Conservation (phyloP, 2,113 vertebrate genomes). For the Pterocles orientalis region DNA sequence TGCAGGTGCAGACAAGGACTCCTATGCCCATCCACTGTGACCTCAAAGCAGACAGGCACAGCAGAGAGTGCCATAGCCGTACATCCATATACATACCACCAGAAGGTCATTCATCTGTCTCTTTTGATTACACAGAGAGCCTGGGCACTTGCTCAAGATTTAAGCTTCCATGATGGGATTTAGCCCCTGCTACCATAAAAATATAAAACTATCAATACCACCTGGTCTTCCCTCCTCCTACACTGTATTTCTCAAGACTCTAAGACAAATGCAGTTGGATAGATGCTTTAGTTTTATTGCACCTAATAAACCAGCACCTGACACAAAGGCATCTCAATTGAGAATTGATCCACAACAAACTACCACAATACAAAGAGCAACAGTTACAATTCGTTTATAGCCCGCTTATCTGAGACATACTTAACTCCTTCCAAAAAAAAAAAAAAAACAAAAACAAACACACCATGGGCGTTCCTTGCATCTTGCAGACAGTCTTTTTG, state of each 20-base stretch:
- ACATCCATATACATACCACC: not conserved
- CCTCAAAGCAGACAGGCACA: not conserved
- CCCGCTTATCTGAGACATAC: not conserved
- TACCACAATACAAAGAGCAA: not conserved
- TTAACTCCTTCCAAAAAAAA: not conserved
- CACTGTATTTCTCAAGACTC: not conserved
- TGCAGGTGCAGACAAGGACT: not conserved
- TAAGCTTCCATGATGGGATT: not conserved
- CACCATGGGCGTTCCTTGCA: rapidly evolving
- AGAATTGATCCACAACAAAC: constrained; percentile 4
- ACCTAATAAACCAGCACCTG: not conserved
- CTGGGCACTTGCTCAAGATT: not conserved
- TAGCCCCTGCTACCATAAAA: not conserved
- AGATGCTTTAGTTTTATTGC: not conserved
- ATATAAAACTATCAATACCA: not conserved
- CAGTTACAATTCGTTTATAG: not conserved
- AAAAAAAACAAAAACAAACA: too few relatives aligned
- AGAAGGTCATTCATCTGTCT: not conserved
- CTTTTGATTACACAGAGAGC: not conserved
- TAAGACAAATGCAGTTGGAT: not conserved
- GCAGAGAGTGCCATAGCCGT: not conserved
- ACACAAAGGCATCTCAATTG: not conserved
- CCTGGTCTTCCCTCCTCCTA: not conserved
- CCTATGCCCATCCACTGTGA: not conserved
- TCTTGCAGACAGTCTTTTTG: not conserved